phyloP scores from a whole-genome alignment of 35 echinoderm and acorn worm genomes.

The Lytechinus variegatus region DNA sequence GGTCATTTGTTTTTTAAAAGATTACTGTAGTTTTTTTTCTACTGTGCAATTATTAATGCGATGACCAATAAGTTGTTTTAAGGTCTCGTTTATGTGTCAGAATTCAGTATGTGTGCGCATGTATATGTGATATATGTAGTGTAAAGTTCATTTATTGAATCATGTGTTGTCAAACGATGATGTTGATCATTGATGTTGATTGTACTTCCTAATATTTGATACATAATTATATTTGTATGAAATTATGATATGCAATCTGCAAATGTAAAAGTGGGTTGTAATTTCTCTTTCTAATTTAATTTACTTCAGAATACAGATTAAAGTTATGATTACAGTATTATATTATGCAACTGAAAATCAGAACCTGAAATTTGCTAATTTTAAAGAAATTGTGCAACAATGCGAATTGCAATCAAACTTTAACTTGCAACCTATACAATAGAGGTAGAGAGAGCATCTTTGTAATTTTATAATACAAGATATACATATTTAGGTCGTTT shows the following conservation, averaged over 20 bases:
- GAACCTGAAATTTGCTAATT: neutral
- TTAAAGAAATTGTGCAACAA: neutral
- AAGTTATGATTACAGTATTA: neutral
- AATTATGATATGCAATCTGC: neutral
- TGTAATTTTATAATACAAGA: neutral
- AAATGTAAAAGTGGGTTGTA: too few species aligned
- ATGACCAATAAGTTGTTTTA: neutral
- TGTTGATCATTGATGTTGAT: neutral
- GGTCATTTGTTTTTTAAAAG: too few species aligned
- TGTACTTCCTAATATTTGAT: neutral
- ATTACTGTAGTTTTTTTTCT: neutral
- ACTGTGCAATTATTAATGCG: neutral
- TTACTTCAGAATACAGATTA: too few species aligned
- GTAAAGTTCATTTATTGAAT: neutral
- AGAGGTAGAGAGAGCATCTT: neutral
- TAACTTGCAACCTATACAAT: neutral
- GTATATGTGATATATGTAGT: neutral
- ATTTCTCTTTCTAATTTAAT: neutral
- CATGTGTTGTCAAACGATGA: too few species aligned
- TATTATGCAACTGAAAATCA: neutral
- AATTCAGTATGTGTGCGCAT: neutral
- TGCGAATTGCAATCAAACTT: neutral
- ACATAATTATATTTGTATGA: neutral
- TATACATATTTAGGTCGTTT: too few species aligned
- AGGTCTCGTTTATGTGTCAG: neutral